Evolutionary conservation across 2,797 vertebrate genomes (phyloP), one percentile per base, ranked within the genome.

Genomic region (Clarias pachynema): DNA sequence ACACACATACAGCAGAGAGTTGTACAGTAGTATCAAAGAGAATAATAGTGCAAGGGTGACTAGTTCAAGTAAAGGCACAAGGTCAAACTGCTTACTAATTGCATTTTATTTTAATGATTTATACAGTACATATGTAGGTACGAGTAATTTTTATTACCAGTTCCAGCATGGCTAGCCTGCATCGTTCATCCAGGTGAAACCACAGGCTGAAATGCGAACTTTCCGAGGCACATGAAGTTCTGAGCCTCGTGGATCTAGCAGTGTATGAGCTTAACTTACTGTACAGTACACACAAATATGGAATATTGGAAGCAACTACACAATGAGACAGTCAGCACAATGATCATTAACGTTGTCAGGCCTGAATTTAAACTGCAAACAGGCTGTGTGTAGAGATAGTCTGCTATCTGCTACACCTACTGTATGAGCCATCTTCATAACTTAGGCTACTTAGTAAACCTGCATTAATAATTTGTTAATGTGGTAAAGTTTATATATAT

Each of bases 131-230:
- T 53, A n/a, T n/a, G n/a, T n/a, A n/a, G 49, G 37, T 18, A 31
- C 40, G 26, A 26, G 22, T 75, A 12, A 63, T 31, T 53, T 68
- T 85, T 81, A 81, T 81, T 81, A 65, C 81, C n/a, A 80, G 66
- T 5, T 79, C 16, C 77, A 56, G 59, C 12, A n/a, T 18, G 4
- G 16, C 26, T 15, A 57, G 53, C 29, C 16, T 31, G 53, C 53
- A 18, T 22, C 53, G 29, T 29, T 66, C 14, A 22, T 15, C 31
- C 40, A 63, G 82, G 57, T 83, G 57, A 66, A 84, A 49, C 29
- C 26, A 31, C 12, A 8, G 26, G 1, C 73, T 59, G 74, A 57
- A 22, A 29, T 59, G 18, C 5, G 18, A 34, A 20, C 29, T 31
- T 77, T 24, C 26, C 24, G 5, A 10, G 22, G 56, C 20, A 77